Evolutionary conservation across 2,113 vertebrate species (phyloP).

Genomic region (Proteles cristata): DNA sequence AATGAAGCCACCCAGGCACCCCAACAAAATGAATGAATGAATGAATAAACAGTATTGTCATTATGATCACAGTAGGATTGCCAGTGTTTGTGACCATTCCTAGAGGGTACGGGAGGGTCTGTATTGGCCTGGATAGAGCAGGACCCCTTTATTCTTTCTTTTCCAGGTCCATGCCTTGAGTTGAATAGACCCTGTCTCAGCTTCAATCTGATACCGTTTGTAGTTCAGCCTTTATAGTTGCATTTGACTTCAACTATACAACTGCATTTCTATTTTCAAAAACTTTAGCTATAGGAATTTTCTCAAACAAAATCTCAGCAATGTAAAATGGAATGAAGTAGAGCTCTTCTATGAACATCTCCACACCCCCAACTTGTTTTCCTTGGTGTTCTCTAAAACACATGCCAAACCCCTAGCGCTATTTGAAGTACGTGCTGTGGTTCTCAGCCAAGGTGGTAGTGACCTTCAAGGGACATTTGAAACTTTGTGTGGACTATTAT

Average conservation of each 20-base stretch:
- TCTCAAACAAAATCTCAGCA: slow-evolving; percentile 3
- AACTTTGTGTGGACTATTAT: not conserved
- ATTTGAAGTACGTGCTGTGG: not conserved
- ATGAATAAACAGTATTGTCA: not conserved
- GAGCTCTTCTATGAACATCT: not conserved
- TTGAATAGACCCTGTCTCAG: not conserved
- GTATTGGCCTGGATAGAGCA: not conserved
- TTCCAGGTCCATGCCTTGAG: not conserved
- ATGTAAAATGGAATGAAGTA: not conserved
- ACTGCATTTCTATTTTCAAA: slow-evolving; percentile 30
- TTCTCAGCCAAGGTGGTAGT: not conserved
- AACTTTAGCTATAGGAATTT: not conserved
- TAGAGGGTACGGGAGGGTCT: not conserved
- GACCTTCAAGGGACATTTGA: not conserved
- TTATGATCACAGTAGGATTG: not conserved
- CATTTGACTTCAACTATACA: not conserved
- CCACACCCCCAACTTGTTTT: not conserved
- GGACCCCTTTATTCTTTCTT: not conserved
- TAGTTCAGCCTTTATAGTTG: not conserved
- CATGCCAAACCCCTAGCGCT: not conserved
- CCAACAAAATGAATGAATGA: not conserved
- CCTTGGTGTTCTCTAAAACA: not conserved
- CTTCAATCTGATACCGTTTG: not conserved
- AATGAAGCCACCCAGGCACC: too few species aligned
- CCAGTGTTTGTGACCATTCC: not conserved